Percentiles rank a stretch among this genome's conserved stretches.
phyloP scores from a whole-genome alignment of 2,888 invertebrate species.

The Taphrorychus bicolor region DNA sequence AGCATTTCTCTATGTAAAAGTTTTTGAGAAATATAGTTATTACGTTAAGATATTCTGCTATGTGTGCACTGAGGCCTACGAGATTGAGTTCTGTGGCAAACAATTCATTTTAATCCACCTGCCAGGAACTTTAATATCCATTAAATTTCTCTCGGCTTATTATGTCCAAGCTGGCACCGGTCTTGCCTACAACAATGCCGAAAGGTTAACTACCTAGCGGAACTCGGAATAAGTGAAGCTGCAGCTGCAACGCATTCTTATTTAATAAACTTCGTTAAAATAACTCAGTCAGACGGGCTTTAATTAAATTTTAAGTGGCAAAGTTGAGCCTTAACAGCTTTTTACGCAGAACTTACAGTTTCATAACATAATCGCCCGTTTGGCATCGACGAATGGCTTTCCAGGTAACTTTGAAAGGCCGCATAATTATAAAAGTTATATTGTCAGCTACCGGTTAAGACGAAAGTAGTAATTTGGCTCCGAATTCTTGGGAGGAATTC shows the following conservation, averaged over 20 bases:
- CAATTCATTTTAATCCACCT: too few species aligned
- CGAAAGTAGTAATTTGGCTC: background rate
- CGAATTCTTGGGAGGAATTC: background rate
- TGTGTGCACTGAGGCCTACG: too few species aligned
- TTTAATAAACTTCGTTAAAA: constrained; percentile 32
- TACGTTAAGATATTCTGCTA: too few species aligned
- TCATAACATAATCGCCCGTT: constrained; percentile 23
- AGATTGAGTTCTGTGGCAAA: too few species aligned
- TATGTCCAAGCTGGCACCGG: background rate
- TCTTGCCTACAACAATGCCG: background rate
- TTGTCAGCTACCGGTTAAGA: background rate
- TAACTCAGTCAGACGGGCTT: constrained; percentile 25
- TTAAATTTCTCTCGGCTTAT: too few species aligned
- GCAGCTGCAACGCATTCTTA: constrained; percentile 4
- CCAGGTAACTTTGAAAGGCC: background rate
- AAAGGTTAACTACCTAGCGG: background rate
- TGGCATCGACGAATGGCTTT: background rate
- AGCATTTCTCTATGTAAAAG: too few species aligned
- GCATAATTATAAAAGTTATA: background rate
- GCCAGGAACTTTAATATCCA: too few species aligned
- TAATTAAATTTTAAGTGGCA: constrained; percentile 28
- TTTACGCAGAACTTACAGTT: constrained; percentile 25
- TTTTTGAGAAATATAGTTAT: too few species aligned
- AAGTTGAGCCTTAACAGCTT: constrained; percentile 25
- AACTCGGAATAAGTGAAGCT: background rate